Conservation (phyloP, 2,113 vertebrate species). For the Castor canadensis region DNA sequence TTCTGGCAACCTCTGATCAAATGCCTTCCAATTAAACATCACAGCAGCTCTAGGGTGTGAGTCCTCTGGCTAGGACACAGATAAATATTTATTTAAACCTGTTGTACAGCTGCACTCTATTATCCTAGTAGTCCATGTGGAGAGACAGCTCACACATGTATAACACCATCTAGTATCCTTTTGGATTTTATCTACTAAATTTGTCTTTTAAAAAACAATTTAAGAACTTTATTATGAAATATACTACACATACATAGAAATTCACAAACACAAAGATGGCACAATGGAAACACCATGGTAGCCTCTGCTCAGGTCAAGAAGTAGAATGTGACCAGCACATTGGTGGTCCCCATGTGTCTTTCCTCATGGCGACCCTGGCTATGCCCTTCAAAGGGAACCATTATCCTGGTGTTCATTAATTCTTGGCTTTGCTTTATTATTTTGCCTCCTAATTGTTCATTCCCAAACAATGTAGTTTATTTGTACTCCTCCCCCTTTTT, state of each 20-base stretch:
- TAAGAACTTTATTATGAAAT: neutral
- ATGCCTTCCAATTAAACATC: conserved; percentile 49
- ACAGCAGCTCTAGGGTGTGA: neutral
- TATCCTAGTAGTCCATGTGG: neutral
- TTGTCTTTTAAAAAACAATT: neutral
- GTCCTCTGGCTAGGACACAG: conserved; percentile 19
- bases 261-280: neutral
- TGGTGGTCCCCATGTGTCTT: neutral
- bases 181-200: neutral
- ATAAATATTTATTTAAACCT: conserved; percentile 55
- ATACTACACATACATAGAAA: neutral
- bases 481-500: too few relatives aligned
- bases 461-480: neutral
- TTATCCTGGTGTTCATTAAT: neutral
- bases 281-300: neutral
- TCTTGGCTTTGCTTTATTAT: neutral
- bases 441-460: neutral
- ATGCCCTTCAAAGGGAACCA: neutral
- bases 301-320: neutral
- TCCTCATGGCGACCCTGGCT: neutral
- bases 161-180: neutral
- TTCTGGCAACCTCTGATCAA: conserved; percentile 54
- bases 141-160: neutral
- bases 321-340: neutral
- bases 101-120: conserved; percentile 27